phyloP scores from a whole-genome alignment of 2,113 vertebrate genomes.

The Salvelinus alpinus region DNA sequence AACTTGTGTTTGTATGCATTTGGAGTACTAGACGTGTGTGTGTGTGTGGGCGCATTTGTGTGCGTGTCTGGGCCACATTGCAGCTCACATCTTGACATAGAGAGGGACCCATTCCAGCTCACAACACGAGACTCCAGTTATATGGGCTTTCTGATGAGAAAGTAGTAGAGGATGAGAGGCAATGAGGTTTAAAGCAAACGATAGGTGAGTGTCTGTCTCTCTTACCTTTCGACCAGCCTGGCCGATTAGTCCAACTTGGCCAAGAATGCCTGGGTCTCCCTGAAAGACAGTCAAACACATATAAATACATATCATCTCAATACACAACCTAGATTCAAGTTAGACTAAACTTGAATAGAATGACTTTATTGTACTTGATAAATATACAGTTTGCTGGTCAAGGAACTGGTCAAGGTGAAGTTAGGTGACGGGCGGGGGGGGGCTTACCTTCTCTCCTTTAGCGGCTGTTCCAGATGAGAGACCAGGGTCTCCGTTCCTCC shows the following conservation, averaged over 20 bases:
- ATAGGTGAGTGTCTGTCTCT: not conserved
- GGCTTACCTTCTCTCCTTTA: slow-evolving; percentile 87
- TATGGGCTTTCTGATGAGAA: not conserved
- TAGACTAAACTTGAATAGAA: too few species aligned
- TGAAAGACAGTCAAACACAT: slow-evolving; percentile 52
- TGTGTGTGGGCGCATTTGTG: not conserved
- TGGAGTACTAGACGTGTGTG: not conserved
- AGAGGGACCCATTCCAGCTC: not conserved
- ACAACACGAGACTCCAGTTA: too few species aligned
- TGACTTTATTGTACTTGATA: too few species aligned
- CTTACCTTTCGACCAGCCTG: slow-evolving; percentile 88
- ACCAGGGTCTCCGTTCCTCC: slow-evolving; percentile 93
- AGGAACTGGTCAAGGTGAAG: not conserved
- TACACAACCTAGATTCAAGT: not conserved
- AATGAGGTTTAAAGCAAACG: not conserved
- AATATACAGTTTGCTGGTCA: too few species aligned
- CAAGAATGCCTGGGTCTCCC: slow-evolving; percentile 85
- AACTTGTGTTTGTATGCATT: not conserved
- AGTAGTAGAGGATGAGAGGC: not conserved
- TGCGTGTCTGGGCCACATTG: not conserved
- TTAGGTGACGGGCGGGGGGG: not conserved
- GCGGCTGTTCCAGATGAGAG: slow-evolving; percentile 88
- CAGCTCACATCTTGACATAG: not conserved
- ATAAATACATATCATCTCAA: not conserved
- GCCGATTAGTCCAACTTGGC: slow-evolving; percentile 82